Evolutionary conservation across 1,140 invertebrate species (phyloP).

Genomic region (Tribolium madens): DNA sequence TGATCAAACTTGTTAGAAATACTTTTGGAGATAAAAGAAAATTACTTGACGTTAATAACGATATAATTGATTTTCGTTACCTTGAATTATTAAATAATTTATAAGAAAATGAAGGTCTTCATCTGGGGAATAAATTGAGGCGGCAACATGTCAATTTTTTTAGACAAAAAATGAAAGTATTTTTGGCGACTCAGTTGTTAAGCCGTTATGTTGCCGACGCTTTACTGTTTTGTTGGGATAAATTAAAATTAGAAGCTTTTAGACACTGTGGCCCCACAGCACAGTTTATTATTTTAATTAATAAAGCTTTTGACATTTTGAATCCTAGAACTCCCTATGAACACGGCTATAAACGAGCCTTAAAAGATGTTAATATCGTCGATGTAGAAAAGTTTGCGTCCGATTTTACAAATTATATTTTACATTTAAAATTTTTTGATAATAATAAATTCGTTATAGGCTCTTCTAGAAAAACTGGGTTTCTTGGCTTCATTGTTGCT

Average conservation of each 20-base stretch:
- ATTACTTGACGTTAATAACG: conserved; percentile 52
- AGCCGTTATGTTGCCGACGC: conserved; percentile 57
- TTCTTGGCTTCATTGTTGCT: conserved; percentile 12
- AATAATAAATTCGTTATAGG: not conserved
- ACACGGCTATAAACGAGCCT: not conserved
- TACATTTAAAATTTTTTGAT: not conserved
- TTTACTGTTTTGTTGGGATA: conserved; percentile 53
- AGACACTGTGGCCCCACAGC: conserved; percentile 51
- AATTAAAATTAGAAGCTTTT: conserved; percentile 52
- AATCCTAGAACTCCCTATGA: conserved; percentile 40
- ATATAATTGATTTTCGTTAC: conserved; percentile 55
- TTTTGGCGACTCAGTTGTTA: conserved; percentile 59
- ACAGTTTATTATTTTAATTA: conserved; percentile 55
- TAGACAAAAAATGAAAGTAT: conserved; percentile 63
- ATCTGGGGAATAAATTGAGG: conserved; percentile 60
- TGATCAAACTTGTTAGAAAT: conserved; percentile 60
- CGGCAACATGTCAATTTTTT: conserved; percentile 58
- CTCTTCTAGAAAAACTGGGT: conserved; percentile 33
- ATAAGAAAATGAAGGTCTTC: conserved; percentile 59
- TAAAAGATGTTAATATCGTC: conserved; percentile 40
- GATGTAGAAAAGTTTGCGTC: not conserved
- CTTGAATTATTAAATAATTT: conserved; percentile 57
- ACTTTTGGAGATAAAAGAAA: conserved; percentile 52
- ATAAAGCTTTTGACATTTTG: conserved; percentile 60
- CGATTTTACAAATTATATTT: not conserved